Conservation (phyloP, 1,140 invertebrate genomes). For the Tachypleus tridentatus region DNA sequence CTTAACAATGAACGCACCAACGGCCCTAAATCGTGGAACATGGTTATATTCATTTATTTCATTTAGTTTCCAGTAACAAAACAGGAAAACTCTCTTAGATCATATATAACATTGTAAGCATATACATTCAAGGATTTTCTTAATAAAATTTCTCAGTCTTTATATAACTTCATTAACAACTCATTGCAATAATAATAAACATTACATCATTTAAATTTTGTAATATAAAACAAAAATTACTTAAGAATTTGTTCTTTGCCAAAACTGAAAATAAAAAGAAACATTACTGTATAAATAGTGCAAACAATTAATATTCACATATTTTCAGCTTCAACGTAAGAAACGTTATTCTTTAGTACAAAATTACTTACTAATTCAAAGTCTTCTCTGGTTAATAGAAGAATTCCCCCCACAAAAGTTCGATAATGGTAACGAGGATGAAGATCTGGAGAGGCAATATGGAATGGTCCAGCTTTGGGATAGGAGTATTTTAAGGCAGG, state of each 20-base stretch:
- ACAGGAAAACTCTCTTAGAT: no score
- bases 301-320: neutral
- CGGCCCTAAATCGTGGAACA: no score
- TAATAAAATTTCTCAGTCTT: no score
- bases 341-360: conserved; percentile 6
- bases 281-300: neutral
- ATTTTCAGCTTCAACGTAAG: neutral
- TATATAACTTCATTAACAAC: no score
- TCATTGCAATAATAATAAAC: no score
- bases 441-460: conserved; percentile 64
- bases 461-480: conserved; percentile 56
- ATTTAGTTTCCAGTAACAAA: no score
- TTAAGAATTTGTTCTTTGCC: neutral
- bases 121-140: no score
- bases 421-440: conserved; percentile 95
- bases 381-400: conserved; percentile 56
- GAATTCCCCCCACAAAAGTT: conserved; percentile 94
- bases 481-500: conserved; percentile 64
- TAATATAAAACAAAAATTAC: neutral
- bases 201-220: no score
- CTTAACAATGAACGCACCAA: no score
- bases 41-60: no score
- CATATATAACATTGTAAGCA: no score
- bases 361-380: conserved; percentile 24
- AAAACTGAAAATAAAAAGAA: neutral